These are phyloP conservation scores for Sarcoramphus papa DNA, from an alignment of 2,797 vertebrate genomes.

Conservation along the genomic window DNA sequence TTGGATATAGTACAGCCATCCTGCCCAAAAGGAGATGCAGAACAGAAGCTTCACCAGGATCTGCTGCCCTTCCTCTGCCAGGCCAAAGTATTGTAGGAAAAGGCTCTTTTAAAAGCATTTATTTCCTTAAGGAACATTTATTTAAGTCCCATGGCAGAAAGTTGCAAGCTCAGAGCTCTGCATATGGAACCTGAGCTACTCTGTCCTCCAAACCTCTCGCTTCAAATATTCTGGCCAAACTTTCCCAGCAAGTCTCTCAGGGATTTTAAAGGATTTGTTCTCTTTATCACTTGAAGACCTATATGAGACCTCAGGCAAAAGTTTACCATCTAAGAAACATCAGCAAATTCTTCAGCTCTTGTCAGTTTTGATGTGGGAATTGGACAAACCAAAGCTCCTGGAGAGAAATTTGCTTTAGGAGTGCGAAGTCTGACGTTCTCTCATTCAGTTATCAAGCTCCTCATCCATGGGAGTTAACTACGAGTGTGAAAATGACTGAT, in stretches of 20 bases:
- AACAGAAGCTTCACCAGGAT: conserved; percentile 11
- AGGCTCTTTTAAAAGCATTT: background rate
- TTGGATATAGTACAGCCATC: conserved; percentile 14
- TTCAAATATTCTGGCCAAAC: background rate
- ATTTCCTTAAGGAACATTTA: background rate
- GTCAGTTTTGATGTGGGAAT: conserved; percentile 4
- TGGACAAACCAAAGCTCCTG: background rate
- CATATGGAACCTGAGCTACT: background rate
- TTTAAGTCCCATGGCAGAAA: background rate
- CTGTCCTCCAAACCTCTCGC: background rate
- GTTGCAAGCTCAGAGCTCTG: background rate
- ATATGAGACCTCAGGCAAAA: background rate
- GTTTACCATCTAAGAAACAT: background rate
- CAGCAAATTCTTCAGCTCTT: background rate
- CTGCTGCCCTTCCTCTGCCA: background rate
- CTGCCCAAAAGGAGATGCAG: background rate
- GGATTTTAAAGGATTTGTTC: background rate
- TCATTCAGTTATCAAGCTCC: background rate
- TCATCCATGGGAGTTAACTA: background rate
- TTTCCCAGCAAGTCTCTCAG: background rate
- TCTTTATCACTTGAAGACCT: background rate
- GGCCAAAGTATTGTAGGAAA: background rate
- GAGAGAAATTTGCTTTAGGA: background rate
- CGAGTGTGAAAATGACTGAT: background rate
- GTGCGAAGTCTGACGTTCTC: background rate